These are phyloP conservation scores for Acipenser transmontanus DNA, from an alignment of 2,797 vertebrate genomes.

Conservation along the genomic window DNA sequence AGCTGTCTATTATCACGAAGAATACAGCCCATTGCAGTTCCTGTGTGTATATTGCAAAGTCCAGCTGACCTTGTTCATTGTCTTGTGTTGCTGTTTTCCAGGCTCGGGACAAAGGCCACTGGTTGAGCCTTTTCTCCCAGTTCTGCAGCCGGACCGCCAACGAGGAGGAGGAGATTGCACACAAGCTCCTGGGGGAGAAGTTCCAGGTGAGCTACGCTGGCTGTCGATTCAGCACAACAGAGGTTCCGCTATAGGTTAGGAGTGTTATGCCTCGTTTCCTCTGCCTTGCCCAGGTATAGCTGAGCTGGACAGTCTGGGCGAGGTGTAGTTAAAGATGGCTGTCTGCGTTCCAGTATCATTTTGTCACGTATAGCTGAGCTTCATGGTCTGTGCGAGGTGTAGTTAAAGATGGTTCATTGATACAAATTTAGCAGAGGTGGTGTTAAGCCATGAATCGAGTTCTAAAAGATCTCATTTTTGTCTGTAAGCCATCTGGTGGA, in stretches of 20 bases:
- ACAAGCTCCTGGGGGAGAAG: constrained; percentile 90
- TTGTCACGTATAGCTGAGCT: too few relatives aligned
- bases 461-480: too few relatives aligned
- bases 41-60: not conserved
- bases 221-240: not conserved
- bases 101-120: constrained; percentile 85
- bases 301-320: too few relatives aligned
- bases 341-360: too few relatives aligned
- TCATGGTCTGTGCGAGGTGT: too few relatives aligned
- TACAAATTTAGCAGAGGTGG: too few relatives aligned
- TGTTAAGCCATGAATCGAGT: too few relatives aligned
- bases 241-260: not conserved
- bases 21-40: not conserved
- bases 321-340: too few relatives aligned
- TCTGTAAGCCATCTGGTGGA: too few relatives aligned
- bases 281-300: too few relatives aligned
- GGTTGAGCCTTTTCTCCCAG: constrained; percentile 84
- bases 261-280: not conserved
- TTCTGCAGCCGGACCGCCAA: constrained; percentile 92
- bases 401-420: too few relatives aligned
- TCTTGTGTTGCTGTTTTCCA: constrained; percentile 34
- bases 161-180: constrained; percentile 89
- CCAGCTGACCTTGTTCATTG: constrained; percentile 8
- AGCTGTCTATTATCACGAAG: too few relatives aligned
- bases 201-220: constrained; percentile 70